These are phyloP conservation scores for Rhogogaster chlorosoma DNA, from an alignment of 2,888 invertebrate genomes.

Conservation along the genomic window DNA sequence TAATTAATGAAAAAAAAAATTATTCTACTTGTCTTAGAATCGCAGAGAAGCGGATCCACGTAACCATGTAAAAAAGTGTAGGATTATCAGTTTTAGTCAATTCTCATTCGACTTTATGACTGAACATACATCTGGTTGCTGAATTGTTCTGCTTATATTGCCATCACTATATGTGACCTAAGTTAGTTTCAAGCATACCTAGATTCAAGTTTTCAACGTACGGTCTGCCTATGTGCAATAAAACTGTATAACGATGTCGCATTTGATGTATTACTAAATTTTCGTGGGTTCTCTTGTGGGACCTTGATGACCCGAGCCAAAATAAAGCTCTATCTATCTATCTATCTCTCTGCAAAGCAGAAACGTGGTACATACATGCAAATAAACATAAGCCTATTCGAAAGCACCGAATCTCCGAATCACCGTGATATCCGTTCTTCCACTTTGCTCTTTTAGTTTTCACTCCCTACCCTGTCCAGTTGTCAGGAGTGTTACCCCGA, in stretches of 20 bases:
- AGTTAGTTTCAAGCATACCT: background rate
- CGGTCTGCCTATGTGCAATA: background rate
- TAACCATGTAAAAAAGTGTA: background rate
- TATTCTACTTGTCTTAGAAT: no score
- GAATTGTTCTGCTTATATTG: background rate
- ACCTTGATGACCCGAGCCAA: background rate
- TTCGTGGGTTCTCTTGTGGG: background rate
- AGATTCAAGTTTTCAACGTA: background rate
- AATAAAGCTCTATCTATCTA: background rate
- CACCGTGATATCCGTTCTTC: conserved; percentile 28
- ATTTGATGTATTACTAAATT: background rate
- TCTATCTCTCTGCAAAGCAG: background rate
- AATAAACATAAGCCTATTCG: background rate
- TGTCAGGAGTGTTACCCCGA: background rate
- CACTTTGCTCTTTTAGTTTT: background rate
- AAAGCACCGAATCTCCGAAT: conserved; percentile 30
- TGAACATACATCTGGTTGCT: background rate
- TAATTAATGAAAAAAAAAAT: background rate
- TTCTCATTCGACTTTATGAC: background rate
- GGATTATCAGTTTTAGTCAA: background rate
- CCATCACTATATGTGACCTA: background rate
- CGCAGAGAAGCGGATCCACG: background rate
- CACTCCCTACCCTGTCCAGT: background rate
- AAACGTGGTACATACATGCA: background rate
- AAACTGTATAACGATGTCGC: background rate